Evolutionary conservation across 2,888 invertebrate species (phyloP), one percentile per base, ranked within the genome.

Genomic region (Diachrysia chrysitis): DNA sequence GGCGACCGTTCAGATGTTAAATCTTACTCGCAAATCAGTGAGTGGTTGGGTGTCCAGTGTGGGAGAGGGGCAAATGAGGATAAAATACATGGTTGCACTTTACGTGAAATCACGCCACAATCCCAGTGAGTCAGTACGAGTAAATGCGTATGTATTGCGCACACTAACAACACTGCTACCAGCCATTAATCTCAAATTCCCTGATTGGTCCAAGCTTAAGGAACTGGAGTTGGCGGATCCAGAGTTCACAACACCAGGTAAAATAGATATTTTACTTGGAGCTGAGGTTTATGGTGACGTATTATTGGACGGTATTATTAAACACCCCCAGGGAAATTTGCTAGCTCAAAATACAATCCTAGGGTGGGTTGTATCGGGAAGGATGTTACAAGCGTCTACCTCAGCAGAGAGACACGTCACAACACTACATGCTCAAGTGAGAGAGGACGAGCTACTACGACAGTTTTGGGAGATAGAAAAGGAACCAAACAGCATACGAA

Each of bases 391-490:
- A 53, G 57, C 37, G 42, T 23, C 48, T 48, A 51, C 48, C 4
- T 57, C 37, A 51, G 57, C 57, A 59, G 10, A 17, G 19, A 54
- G 14, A 37, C 7, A 54, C 16, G 0, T 21, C 2, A 61, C n/a
- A 21, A 59, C n/a, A 2, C 16, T 59, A 16, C 58, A 59, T 6
- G 19, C 42, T 16, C 58, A 78, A 21, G 17, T 73, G 0, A 74
- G 61, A 19, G 73, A 71, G 54, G 79, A 83, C 57, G 65, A 78
- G 0, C 16, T 79, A 32, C 55, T 83, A 1, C 71, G 64, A 55
- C 58, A 63, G 60, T 79, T 79, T 71, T 79, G 77, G 79, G 77
- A 76, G 42, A 29, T 79, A n/a, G 76, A 77, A 51, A 65, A 25
- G 5, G 72, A 76, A 62, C 71, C 73, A 55, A 57, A 71, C n/a